phyloP scores from a whole-genome alignment of 2,888 invertebrate genomes.

The Leptinotarsa haldemani region DNA sequence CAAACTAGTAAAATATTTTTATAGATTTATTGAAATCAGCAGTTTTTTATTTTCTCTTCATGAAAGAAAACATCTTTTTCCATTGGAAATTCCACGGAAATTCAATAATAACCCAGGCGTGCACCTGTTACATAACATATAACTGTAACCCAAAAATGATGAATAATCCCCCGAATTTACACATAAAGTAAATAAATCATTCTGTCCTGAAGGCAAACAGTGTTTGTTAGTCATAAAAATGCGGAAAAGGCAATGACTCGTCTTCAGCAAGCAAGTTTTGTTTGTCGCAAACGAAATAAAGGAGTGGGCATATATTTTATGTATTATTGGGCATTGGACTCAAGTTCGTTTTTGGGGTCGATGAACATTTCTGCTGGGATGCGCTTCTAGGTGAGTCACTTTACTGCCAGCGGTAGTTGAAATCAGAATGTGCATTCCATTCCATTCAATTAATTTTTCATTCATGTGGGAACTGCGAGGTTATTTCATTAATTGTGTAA shows the following conservation, averaged over 20 bases:
- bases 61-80: too few species aligned
- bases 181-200: constrained; percentile 29
- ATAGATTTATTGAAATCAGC: too few species aligned
- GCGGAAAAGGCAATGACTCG: constrained; percentile 39
- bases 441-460: not conserved
- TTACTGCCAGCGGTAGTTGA: constrained; percentile 20
- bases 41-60: too few species aligned
- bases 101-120: not conserved
- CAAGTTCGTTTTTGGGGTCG: constrained; percentile 40
- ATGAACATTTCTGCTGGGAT: constrained; percentile 39
- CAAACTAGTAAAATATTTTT: too few species aligned
- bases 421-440: not conserved
- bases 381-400: constrained; percentile 16
- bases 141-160: not conserved
- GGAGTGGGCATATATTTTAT: constrained; percentile 43
- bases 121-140: not conserved
- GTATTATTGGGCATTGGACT: constrained; percentile 42
- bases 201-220: constrained; percentile 10
- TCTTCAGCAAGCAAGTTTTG: constrained; percentile 34
- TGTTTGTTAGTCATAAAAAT: constrained; percentile 34
- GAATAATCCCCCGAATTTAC: constrained; percentile 26
- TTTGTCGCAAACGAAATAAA: constrained; percentile 39
- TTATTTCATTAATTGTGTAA: too few species aligned
- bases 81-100: not conserved
- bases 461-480: too few species aligned